Base-by-base conservation (phyloP, 1,140 invertebrate genomes). In the Dreissena polymorpha region DNA sequence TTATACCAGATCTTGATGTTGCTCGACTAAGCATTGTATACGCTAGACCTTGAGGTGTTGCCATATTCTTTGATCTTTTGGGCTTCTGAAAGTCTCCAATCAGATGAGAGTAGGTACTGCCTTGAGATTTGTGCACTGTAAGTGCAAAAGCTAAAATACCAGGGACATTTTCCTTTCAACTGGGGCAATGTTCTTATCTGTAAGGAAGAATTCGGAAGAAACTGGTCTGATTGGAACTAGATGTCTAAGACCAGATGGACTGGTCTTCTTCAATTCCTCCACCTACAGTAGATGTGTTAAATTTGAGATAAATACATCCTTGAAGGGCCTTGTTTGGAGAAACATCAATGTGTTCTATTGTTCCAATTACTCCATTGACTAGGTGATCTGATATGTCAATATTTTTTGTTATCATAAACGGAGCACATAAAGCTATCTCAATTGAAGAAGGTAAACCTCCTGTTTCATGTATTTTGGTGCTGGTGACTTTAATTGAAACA, bases 401-500 rank as follows among this genome's bases (percentile, higher is more conserved):
- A 57, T 79, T 79, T 70, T 79, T 70, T 60, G 67, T 79, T 27
- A 79, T 23, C 76, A 79, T 79, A 25, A 79, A 68, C 57, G 67
- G 67, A 79, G 76, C 76, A 60, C 76, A 18, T 16, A 68, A 1
- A 21, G 5, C 67, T 68, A 68, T 68, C 68, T 53, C 67, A 23
- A 79, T 68, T 18, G 67, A 27, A 21, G 18, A 51, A 68, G 67
- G 76, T 49, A 79, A 68, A 29, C 67, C 67, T 60, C 50, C 76
- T 55, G 76, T 70, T 72, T 72, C 49, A 51, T 72, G 25, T 68
- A 68, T 68, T 3, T 25, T 68, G 18, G 67, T 68, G 67, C 67
- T 68, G 18, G 67, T 68, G n/a, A 68, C 67, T 21, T 68, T 68
- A 16, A 68, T 25, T 68, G n/a, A 27, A 16, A 68, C 67, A 68